Evolutionary conservation across 2,797 vertebrate genomes (phyloP), one percentile per base, ranked within the genome.

Genomic region (Hyperoplus immaculatus): DNA sequence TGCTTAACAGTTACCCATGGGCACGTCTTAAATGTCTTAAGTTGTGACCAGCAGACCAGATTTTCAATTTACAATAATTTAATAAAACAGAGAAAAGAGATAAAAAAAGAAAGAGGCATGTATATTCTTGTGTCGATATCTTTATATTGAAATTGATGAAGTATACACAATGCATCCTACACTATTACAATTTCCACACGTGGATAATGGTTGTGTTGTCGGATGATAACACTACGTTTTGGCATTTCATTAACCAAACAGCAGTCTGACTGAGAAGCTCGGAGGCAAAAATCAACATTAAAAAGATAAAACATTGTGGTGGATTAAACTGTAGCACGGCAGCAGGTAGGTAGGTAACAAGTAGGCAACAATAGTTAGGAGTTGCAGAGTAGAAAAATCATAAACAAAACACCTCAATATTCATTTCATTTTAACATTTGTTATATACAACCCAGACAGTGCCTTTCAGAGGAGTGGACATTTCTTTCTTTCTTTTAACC

Each of bases 61-160:
- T 8, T 16, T 36, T 29, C 9, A n/a, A 41, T 39, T 58, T 49
- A 36, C 29, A 41, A n/a, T 11, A 0, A 36, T 1, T 0, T 38
- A 12, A 8, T 5, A 18, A 0, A 14, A 53, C 8, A 36, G 5
- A 39, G 2, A 15, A 3, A 2, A 8, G 4, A 21, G 47, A 45
- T 12, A 79, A 66, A 39, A 29, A 45, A 63, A 63, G 21, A 83
- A 66, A 39, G 51, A 78, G 42, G 55, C 69, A 0, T 21, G 61
- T 8, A 18, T 39, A 18, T 36, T 68, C 78, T 76, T 72, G 81
- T 93, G 91, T 92, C 82, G 81, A 92, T 90, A 91, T 83, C 87
- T 95, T 98, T 98, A 98, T 98, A 97, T 95, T 97, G 97, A 96
- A 97, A 92, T 95, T 95, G 94, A 95, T 97, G 94, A 96, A 95